Evolutionary conservation across 2,113 vertebrate species (phyloP), one percentile per base, ranked within the genome.

Genomic region (Myanophis thanlyinensis): DNA sequence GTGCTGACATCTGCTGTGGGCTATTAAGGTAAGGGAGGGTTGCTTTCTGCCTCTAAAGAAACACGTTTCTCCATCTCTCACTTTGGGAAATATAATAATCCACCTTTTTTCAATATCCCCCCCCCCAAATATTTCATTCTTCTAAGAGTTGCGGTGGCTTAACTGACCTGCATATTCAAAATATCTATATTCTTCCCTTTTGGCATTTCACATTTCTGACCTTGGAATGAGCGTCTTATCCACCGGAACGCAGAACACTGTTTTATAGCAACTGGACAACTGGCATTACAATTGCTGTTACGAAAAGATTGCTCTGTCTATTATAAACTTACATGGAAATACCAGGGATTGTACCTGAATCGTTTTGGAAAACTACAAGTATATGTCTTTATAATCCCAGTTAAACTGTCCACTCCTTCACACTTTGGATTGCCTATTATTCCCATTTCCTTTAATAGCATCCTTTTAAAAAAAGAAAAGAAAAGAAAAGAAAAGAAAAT

Each of bases 391-490:
- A 88, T 0, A 85, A 96, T 93, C 96, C 92, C 92, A 86, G 35
- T 94, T 95, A 8, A 87, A 89, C 25, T 30, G 30, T 27, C 49
- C 46, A 2, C 25, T 1, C 4, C n/a, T 18, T 10, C 62, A 12
- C 27, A 27, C 25, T 25, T 30, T 49, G 44, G 73, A 49, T 94
- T 97, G 8, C 95, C 23, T 95, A 95, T 94, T 95, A 94, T 89
- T 53, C 90, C 90, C 90, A 94, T 94, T 85, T 89, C 35, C 94
- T 96, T 96, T 94, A 96, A 95, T 35, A 95, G 96, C 84, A 51
- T 89, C 93, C 22, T 23, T 54, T 95, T 95, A 1, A 35, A 91
- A 53, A 44, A 27, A n/a, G n/a, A n/a, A n/a, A n/a, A n/a, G n/a
- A n/a, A n/a, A n/a, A n/a, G n/a, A n/a, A n/a, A n/a, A n/a, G n/a